phyloP scores from a whole-genome alignment of 1,140 invertebrate genomes.

The Cryptotermes secundus region DNA sequence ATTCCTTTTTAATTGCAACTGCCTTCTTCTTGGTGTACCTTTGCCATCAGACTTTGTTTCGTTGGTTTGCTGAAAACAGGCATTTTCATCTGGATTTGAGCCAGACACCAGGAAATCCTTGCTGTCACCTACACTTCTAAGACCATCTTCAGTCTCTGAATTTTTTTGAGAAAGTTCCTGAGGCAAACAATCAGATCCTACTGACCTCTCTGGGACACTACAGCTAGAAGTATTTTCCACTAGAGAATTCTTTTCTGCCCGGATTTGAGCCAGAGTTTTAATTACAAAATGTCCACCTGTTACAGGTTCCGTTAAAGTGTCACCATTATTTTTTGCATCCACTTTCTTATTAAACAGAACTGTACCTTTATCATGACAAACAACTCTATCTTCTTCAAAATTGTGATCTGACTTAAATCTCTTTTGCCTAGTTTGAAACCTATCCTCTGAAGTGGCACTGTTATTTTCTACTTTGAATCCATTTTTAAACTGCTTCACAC shows the following conservation, averaged over 20 bases:
- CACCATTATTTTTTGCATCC: background rate
- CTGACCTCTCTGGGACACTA: background rate
- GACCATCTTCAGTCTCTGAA: background rate
- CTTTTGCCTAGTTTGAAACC: background rate
- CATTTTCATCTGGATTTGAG: background rate
- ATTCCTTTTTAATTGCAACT: background rate
- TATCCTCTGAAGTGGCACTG: background rate
- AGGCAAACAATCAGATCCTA: constrained; percentile 23
- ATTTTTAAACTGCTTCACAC: background rate
- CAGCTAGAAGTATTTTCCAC: background rate
- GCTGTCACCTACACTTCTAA: background rate
- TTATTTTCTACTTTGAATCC: background rate
- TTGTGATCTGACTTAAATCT: background rate
- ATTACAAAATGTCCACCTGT: constrained; percentile 19
- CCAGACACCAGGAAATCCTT: background rate
- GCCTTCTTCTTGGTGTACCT: background rate
- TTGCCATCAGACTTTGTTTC: background rate
- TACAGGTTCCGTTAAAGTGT: background rate
- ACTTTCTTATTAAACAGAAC: background rate
- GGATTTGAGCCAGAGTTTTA: constrained; percentile 29
- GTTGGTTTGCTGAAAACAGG: background rate
- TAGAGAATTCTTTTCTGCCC: constrained; percentile 27
- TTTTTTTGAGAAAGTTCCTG: background rate
- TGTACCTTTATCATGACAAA: background rate
- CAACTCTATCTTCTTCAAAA: background rate